phyloP scores from a whole-genome alignment of 2,888 invertebrate genomes.

The Sarcophaga rosellei region DNA sequence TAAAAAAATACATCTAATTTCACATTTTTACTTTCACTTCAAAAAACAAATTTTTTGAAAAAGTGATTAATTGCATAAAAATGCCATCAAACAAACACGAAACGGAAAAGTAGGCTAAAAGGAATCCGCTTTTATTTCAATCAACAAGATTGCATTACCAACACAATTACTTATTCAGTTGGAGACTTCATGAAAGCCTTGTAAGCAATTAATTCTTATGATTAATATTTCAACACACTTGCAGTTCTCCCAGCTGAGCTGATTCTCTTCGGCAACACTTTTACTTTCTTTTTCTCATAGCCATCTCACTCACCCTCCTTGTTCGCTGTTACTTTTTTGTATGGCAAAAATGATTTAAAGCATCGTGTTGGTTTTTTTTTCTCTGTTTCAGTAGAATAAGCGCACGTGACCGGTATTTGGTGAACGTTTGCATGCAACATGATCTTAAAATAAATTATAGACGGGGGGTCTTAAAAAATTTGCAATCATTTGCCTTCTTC shows the following conservation, averaged over 20 bases:
- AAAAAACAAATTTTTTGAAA: no score
- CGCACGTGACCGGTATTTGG: constrained; percentile 38
- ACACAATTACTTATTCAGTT: neutral
- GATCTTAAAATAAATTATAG: constrained; percentile 36
- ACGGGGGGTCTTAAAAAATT: constrained; percentile 30
- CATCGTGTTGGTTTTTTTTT: neutral
- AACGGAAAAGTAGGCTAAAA: neutral
- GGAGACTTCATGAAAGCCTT: neutral
- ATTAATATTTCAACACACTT: constrained; percentile 25
- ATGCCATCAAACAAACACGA: neutral
- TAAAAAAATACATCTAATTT: no score
- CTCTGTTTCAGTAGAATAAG: neutral
- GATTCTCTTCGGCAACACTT: neutral
- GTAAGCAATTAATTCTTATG: constrained; percentile 40
- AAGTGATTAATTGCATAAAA: no score
- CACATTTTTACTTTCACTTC: no score
- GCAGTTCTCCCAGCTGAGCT: neutral
- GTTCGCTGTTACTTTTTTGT: neutral
- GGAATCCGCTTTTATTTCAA: neutral
- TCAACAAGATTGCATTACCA: neutral
- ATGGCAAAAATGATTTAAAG: constrained; percentile 35
- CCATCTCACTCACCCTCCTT: neutral
- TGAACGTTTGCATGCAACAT: constrained; percentile 52
- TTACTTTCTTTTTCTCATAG: neutral
- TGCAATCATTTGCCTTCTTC: neutral